Percentiles rank a stretch among this genome's conserved stretches.
Conservation (phyloP, 2,888 invertebrate species). For the Leptarthrus brevirostris region DNA sequence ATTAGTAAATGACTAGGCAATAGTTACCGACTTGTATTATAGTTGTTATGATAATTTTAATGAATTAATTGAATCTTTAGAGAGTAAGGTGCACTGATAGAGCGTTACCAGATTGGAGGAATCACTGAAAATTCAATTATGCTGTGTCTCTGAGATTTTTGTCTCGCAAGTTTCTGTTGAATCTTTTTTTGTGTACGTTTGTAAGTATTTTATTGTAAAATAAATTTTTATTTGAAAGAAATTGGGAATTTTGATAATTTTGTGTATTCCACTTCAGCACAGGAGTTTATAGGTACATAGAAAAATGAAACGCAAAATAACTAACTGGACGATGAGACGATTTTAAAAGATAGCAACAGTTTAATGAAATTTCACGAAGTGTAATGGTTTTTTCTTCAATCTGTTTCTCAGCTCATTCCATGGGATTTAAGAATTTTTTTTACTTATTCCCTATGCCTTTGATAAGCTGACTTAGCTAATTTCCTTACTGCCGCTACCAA, state of each 20-base stretch:
- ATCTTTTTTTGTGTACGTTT: conserved; percentile 17
- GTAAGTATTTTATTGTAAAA: conserved; percentile 40
- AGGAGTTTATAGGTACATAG: too few relatives aligned
- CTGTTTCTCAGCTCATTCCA: too few relatives aligned
- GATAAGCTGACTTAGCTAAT: too few relatives aligned
- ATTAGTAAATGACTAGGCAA: neutral
- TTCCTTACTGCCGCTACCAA: too few relatives aligned
- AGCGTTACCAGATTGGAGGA: neutral
- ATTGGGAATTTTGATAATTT: neutral
- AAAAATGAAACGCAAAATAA: too few relatives aligned
- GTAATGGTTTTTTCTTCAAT: too few relatives aligned
- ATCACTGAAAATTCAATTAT: neutral
- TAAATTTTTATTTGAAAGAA: neutral
- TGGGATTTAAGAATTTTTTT: too few relatives aligned
- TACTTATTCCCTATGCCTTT: too few relatives aligned
- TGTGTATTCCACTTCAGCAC: too few relatives aligned
- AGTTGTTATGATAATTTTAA: conserved; percentile 6
- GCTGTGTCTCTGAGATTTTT: conserved; percentile 50
- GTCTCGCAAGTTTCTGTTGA: conserved; percentile 43
- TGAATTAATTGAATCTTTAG: neutral
- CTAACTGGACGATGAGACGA: too few relatives aligned
- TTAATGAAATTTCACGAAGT: too few relatives aligned
- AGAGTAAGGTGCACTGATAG: neutral
- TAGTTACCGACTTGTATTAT: conserved; percentile 17
- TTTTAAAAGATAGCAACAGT: too few relatives aligned